phyloP scores from a whole-genome alignment of 2,797 vertebrate species.

The Coregonus sp. region DNA sequence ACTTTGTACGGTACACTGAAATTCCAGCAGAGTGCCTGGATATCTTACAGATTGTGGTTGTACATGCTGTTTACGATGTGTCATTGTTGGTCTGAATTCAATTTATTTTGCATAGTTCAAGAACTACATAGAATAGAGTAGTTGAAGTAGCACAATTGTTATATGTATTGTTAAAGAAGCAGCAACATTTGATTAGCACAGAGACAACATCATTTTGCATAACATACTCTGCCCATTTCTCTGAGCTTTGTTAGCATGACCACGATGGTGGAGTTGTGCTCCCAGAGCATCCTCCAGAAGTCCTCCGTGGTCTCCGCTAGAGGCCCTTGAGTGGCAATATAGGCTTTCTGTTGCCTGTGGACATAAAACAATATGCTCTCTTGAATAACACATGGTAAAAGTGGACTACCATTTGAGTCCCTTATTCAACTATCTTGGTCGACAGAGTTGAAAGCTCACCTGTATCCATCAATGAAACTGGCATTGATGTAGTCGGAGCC shows the following conservation, averaged over 20 bases:
- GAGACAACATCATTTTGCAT: not conserved
- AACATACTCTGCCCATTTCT: conserved; percentile 95
- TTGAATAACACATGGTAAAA: not conserved
- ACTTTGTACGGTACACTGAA: too few relatives aligned
- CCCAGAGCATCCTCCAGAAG: conserved; percentile 99
- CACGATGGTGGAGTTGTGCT: conserved; percentile 98
- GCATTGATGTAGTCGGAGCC: conserved; percentile 99
- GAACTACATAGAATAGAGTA: too few relatives aligned
- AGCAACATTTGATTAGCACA: not conserved
- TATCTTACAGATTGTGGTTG: too few relatives aligned
- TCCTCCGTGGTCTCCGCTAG: conserved; percentile 99
- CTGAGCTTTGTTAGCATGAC: conserved; percentile 99
- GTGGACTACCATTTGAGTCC: too few relatives aligned
- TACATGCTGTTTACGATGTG: too few relatives aligned
- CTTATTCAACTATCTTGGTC: not conserved
- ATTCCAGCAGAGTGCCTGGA: too few relatives aligned
- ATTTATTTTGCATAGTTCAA: too few relatives aligned
- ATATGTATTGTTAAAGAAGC: not conserved
- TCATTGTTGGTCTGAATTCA: too few relatives aligned
- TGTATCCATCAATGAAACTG: conserved; percentile 99
- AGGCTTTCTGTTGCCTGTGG: conserved; percentile 92
- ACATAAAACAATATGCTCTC: conserved; percentile 9
- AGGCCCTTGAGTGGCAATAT: conserved; percentile 97
- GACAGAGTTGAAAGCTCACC: conserved; percentile 65
- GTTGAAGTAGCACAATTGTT: too few relatives aligned